Conservation (phyloP, 1,140 invertebrate genomes). For the Bombus turneri region DNA sequence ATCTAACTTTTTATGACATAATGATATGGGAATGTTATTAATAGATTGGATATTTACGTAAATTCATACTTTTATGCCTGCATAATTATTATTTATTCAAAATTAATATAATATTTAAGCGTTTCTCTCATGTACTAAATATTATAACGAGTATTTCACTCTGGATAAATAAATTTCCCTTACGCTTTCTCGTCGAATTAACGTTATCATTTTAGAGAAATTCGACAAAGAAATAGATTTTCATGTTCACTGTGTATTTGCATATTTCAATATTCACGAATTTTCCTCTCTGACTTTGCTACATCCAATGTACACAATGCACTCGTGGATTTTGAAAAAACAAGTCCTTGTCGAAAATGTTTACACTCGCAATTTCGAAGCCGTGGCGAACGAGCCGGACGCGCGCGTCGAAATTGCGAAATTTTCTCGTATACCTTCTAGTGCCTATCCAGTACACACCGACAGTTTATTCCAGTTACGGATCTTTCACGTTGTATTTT, state of each 20-base stretch:
- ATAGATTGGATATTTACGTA: neutral
- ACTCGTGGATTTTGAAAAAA: conserved; percentile 15
- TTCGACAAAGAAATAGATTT: neutral
- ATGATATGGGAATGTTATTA: neutral
- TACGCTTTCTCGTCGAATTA: too few species aligned
- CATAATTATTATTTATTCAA: too few species aligned
- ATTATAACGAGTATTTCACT: too few species aligned
- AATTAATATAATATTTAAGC: too few species aligned
- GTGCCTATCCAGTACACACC: neutral
- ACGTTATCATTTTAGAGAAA: neutral
- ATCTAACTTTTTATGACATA: neutral
- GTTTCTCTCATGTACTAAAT: too few species aligned
- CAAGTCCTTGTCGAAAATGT: conserved; percentile 38
- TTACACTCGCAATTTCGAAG: conserved; percentile 9
- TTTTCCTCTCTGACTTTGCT: neutral
- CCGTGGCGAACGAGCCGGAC: neutral
- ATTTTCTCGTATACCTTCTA: conserved; percentile 24
- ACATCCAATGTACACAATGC: too few species aligned
- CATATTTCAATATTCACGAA: neutral
- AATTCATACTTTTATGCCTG: neutral
- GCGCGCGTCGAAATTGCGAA: conserved; percentile 34
- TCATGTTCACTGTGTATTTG: neutral
- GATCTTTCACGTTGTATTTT: conserved; percentile 16
- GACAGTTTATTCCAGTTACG: conserved; percentile 4
- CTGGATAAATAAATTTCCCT: too few species aligned